These are phyloP conservation scores for Hydra vulgaris DNA, from an alignment of 30 jellyfish, hydroid and myxozoan species.

Conservation along the genomic window DNA sequence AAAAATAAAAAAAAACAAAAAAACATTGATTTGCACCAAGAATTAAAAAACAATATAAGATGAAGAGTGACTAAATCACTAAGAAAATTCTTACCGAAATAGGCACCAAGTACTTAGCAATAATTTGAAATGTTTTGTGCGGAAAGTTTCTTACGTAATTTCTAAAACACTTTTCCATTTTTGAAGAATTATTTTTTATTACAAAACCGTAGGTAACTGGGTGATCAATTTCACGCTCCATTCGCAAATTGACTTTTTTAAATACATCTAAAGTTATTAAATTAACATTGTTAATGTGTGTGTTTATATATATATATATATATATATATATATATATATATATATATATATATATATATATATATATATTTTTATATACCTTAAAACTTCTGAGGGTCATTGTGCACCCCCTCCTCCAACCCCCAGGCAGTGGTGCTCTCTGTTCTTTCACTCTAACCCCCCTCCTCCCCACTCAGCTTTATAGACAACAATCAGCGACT, in stretches of 20 bases:
- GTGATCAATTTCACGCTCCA: conserved; percentile 68
- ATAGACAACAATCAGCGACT: too few relatives aligned
- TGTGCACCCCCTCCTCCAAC: too few relatives aligned
- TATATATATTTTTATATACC: too few relatives aligned
- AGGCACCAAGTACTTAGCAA: conserved; percentile 57
- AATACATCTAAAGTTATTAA: neutral
- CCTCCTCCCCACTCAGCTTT: too few relatives aligned
- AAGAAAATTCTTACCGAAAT: conserved; percentile 36
- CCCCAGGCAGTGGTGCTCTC: too few relatives aligned
- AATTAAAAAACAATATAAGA: too few relatives aligned
- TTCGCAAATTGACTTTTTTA: conserved; percentile 34
- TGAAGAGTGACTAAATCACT: neutral
- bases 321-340: too few relatives aligned
- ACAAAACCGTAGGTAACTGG: conserved; percentile 84
- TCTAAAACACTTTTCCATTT: conserved; percentile 70
- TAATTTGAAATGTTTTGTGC: conserved; percentile 55
- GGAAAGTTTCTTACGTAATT: conserved; percentile 62
- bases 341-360: too few relatives aligned
- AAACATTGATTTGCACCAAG: neutral
- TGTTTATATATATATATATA: too few relatives aligned
- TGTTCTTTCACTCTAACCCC: too few relatives aligned
- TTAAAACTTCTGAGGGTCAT: too few relatives aligned
- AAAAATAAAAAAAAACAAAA: neutral
- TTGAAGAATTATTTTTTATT: conserved; percentile 31
- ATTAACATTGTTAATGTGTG: neutral